Conservation (phyloP, 1,140 invertebrate genomes). For the Pentalonia nigronervosa region DNA sequence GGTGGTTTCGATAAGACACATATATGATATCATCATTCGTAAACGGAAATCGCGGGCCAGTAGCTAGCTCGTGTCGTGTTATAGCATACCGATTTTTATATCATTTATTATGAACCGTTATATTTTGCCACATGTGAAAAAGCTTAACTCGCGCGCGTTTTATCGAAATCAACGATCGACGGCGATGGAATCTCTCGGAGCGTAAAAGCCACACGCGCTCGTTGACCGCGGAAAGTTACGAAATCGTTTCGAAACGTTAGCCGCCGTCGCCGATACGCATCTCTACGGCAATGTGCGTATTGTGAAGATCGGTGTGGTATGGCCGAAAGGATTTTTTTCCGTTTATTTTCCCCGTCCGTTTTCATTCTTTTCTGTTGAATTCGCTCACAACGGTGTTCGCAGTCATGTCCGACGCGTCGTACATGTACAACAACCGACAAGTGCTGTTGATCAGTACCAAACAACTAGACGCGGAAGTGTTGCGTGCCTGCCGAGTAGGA, state of each 20-base stretch:
- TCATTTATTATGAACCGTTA: not conserved
- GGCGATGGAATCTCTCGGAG: not conserved
- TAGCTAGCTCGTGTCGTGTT: not conserved
- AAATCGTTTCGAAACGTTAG: slow-evolving; percentile 36
- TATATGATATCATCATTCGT: not conserved
- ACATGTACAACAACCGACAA: not conserved
- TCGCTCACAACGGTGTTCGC: not conserved
- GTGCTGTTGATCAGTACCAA: not conserved
- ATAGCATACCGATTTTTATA: not conserved
- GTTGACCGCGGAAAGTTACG: not conserved
- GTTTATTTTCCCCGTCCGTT: not conserved
- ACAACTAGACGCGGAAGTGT: slow-evolving; percentile 33
- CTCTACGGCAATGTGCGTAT: not conserved
- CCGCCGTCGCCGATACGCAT: not conserved
- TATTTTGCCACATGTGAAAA: not conserved
- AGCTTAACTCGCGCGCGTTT: not conserved
- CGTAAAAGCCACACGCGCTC: not conserved
- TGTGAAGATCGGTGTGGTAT: not conserved
- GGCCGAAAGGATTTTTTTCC: not conserved
- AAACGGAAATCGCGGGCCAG: not conserved
- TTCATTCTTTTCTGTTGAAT: not conserved
- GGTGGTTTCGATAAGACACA: too few relatives aligned
- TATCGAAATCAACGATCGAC: not conserved
- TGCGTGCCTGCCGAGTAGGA: slow-evolving; percentile 58
- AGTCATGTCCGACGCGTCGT: not conserved